Conservation (phyloP, 2,113 vertebrate genomes). For the Bubo blakistoni region DNA sequence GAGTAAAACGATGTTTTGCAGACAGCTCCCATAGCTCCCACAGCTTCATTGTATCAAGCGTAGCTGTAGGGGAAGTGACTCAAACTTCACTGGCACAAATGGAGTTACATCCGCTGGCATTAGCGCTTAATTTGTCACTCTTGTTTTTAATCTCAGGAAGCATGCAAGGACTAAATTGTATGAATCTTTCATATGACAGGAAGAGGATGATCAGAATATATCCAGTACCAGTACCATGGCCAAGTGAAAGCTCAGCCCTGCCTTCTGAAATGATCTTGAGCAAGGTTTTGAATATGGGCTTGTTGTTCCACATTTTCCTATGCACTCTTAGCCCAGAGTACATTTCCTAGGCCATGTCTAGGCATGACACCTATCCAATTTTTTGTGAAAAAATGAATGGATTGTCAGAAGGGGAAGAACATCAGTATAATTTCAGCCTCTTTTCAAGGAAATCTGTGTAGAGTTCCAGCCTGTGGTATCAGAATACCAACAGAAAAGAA, state of each 20-base stretch:
- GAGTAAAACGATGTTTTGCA: not conserved
- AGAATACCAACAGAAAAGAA: not conserved
- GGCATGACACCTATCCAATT: not conserved
- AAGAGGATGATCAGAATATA: not conserved
- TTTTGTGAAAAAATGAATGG: not conserved
- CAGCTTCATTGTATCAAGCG: not conserved
- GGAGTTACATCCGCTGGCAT: slow-evolving; percentile 15
- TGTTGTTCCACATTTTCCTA: not conserved
- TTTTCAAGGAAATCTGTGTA: not conserved
- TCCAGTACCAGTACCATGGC: not conserved
- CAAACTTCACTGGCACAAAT: not conserved
- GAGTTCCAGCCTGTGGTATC: not conserved
- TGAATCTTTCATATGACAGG: not conserved
- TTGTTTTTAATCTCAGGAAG: not conserved
- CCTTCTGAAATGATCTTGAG: not conserved
- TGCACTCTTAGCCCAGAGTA: not conserved
- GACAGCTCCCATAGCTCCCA: not conserved
- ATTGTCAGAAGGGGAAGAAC: not conserved
- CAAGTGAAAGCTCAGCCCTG: not conserved
- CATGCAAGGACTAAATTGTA: not conserved
- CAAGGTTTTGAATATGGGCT: not conserved
- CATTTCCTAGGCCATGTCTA: not conserved
- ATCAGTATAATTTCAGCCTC: not conserved
- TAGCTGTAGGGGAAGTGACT: not conserved
- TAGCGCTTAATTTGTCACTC: slow-evolving; percentile 22